These are phyloP conservation scores for Apistogramma diplotaenia DNA, from an alignment of 2,113 vertebrate genomes.

Conservation along the genomic window DNA sequence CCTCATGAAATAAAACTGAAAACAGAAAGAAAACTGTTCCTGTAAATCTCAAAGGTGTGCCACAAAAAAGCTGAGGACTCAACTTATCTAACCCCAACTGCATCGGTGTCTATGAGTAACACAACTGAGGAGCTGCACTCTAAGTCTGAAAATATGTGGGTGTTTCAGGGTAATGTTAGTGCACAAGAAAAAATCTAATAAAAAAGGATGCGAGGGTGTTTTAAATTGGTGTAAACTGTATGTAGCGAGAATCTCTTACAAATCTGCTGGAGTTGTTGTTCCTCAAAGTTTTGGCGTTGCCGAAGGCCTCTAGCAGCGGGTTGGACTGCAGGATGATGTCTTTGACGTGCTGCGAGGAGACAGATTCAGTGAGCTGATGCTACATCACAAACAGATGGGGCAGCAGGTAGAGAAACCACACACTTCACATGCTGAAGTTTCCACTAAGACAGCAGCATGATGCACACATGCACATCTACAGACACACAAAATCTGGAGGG, in stretches of 20 bases:
- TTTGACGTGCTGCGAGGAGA: constrained; percentile 88
- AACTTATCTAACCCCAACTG: not conserved
- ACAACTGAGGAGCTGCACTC: not conserved
- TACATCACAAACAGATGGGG: constrained; percentile 10
- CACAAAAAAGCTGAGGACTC: constrained; percentile 22
- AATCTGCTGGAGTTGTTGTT: constrained; percentile 99
- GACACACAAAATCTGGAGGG: constrained; percentile 55
- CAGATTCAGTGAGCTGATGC: constrained; percentile 31
- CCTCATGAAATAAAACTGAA: constrained; percentile 28
- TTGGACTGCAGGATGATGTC: constrained; percentile 98
- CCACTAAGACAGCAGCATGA: constrained; percentile 25
- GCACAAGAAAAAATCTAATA: not conserved
- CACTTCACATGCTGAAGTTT: constrained; percentile 54
- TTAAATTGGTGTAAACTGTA: not conserved
- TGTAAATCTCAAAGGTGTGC: constrained; percentile 28
- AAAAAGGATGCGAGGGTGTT: too few relatives aligned
- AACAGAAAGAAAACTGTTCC: not conserved
- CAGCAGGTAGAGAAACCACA: constrained; percentile 36
- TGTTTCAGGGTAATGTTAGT: not conserved
- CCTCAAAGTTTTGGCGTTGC: constrained; percentile 95
- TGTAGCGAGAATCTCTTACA: constrained; percentile 76
- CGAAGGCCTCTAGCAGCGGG: constrained; percentile 94
- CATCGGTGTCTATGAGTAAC: not conserved
- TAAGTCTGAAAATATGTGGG: not conserved
- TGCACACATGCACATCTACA: constrained; percentile 8